Conservation (phyloP, 2,797 vertebrate species). For the Pseudochirops corinnae region DNA sequence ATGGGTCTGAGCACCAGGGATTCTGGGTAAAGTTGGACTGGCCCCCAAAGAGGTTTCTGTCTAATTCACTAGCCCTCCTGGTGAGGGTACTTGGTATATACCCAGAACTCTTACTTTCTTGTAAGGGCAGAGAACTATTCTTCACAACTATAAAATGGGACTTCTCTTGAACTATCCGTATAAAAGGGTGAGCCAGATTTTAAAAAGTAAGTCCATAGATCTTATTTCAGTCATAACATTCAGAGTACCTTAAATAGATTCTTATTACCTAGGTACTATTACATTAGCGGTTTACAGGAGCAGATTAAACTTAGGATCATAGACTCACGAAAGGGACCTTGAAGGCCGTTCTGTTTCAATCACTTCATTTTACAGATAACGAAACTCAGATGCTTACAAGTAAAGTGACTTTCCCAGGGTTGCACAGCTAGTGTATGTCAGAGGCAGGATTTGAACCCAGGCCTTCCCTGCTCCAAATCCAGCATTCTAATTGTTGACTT, state of each 20-base stretch:
- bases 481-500: background rate
- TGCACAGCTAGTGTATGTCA: background rate
- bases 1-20: background rate
- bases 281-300: background rate
- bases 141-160: slow-evolving; percentile 57
- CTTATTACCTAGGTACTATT: no score
- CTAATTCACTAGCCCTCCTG: background rate
- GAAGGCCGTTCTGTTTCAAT: background rate
- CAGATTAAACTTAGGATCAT: background rate
- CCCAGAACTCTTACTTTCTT: slow-evolving; percentile 21
- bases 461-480: background rate
- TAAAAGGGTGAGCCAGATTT: background rate
- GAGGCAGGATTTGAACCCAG: background rate
- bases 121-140: slow-evolving; percentile 5
- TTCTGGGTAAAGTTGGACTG: background rate
- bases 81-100: background rate
- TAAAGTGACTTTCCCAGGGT: background rate
- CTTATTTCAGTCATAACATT: background rate
- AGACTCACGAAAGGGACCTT: background rate
- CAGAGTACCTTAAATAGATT: background rate
- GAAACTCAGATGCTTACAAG: background rate
- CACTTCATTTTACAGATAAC: background rate
- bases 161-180: slow-evolving; percentile 34
- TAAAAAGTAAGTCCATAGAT: background rate
- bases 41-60: background rate